Conservation (phyloP, 1,140 invertebrate genomes). For the Pomacea maculata region DNA sequence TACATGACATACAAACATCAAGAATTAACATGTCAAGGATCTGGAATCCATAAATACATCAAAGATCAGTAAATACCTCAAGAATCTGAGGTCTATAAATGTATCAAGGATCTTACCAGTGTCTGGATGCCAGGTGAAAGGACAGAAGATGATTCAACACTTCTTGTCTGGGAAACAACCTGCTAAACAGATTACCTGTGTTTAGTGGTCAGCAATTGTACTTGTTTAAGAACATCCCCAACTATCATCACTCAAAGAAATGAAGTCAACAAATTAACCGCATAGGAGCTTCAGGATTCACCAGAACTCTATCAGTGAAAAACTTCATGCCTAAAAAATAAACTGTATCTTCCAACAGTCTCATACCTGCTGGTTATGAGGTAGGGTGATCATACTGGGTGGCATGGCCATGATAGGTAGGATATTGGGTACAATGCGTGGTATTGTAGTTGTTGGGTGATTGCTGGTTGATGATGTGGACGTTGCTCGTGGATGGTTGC, state of each 20-base stretch:
- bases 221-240: not conserved
- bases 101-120: not conserved
- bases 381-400: slow-evolving; percentile 11
- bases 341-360: not conserved
- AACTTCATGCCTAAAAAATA: not conserved
- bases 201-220: not conserved
- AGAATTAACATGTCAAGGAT: not conserved
- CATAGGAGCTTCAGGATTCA: not conserved
- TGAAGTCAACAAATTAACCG: not conserved
- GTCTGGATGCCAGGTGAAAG: too few species aligned
- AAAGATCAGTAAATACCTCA: too few species aligned
- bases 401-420: slow-evolving; percentile 32
- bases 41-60: slow-evolving; percentile 11
- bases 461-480: not conserved
- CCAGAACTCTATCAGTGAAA: not conserved
- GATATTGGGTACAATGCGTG: slow-evolving; percentile 22
- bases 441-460: not conserved
- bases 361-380: not conserved
- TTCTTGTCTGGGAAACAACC: not conserved
- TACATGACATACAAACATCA: not conserved
- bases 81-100: too few species aligned
- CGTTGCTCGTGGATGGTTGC: slow-evolving; percentile 1
- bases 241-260: not conserved
- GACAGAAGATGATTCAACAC: not conserved
- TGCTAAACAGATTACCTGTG: not conserved